Base-by-base conservation (phyloP, 2,797 vertebrate species). In the Muscicapa striata region DNA sequence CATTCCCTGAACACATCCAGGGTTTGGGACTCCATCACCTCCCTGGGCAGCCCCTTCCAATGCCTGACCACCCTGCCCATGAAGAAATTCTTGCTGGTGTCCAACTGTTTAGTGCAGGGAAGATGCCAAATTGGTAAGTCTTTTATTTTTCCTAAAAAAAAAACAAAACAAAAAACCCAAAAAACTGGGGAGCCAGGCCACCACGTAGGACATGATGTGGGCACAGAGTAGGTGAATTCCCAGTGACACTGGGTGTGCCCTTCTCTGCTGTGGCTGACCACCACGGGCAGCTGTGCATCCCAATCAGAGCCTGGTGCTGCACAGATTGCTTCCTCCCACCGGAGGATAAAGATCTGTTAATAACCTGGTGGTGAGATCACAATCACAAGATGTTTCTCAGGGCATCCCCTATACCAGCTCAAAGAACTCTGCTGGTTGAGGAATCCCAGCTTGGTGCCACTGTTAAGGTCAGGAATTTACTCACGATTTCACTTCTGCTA, bases 401-500 rank as follows among this genome's bases (percentile, higher is more conserved):
- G 92, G 69, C 84, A 87, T 83, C 93, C 95, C 96, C 93, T 90
- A 23, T 36, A 61, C 27, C 21, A 0, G 4, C 81, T 66, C 21
- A 3, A 54, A 85, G 46, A 75, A 15, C 73, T 54, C 43, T 4
- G 40, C 45, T 32, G 1, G 5, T 22, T 11, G 59, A 82, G 15
- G 89, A 63, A 81, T 96, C 66, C 89, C 76, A 88, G 63, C 36
- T 72, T 2, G 1, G 27, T 16, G 29, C 82, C 15, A 4, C 43
- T 49, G 57, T 92, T 62, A 96, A 96, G 91, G 95, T 90, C 94
- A 94, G 94, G 92, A 96, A 94, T 97, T 96, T 92, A 84, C 96
- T 95, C 26, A 4, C 0, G 1, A 49, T 93, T 93, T 93, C 89
- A 90, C 89, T 97, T 97, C 96, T 96, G 85, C 87, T 90, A 68